Base-by-base conservation (phyloP, 2,888 invertebrate species). In the Pachliopta kotzebuea region DNA sequence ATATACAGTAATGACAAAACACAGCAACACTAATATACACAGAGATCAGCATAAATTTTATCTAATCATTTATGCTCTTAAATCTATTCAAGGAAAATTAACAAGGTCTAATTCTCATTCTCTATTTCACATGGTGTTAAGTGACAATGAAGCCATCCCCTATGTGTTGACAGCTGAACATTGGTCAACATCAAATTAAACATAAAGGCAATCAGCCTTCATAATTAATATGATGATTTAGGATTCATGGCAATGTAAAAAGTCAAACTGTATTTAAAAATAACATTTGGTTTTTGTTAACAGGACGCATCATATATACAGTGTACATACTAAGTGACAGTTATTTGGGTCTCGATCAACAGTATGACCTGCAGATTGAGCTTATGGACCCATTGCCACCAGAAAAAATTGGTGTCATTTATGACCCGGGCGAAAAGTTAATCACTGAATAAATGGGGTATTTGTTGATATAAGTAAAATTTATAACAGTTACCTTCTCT, bases 311-410 rank as follows among this genome's bases (percentile, higher is more conserved):
- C 56, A 94, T 95, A 69, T 94, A 97, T 79, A 96, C 96, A 0
- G 81, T 98, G 24, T 98, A 96, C 83, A 82, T 99, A 61, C 94
- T 98, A 92, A 98, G 98, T 56, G 99, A 99, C 86, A 96, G 96
- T 68, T 98, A 98, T 77, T 93, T 99, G 70, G 98, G 98, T 2
- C 90, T 98, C 31, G 99, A 99, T 88, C 98, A 99, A 80, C 98
- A 98, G 78, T 97, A 93, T 67, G 92, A 94, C 70, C 72, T 94
- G 24, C 92, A 92, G 62, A 84, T 93, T 58, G 93, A 94, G 71
- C 79, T 94, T 1, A 76, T 90, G 23, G 89, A 90, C 45, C 87
- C 89, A 0, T 58, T 90, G 24, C 88, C 88, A 0, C 72, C 73
- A 45, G 88, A 89, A 54, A 81, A 79, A 14, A 72, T 81, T 1